Evolutionary conservation across 2,888 invertebrate genomes (phyloP), one percentile per base, ranked within the genome.

Genomic region (Hirtodrosophila duncani): DNA sequence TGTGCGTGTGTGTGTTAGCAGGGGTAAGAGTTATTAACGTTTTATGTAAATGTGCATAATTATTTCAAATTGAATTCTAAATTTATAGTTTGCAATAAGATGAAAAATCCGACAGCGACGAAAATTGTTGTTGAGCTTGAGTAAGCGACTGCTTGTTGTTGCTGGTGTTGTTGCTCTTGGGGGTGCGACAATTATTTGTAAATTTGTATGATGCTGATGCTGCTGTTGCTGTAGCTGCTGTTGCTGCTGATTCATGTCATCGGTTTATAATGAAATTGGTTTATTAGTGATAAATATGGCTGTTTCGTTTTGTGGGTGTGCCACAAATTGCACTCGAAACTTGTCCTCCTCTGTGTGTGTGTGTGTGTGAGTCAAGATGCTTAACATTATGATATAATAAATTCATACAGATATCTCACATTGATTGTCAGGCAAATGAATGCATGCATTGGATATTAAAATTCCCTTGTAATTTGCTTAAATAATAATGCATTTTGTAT

Each of bases 21-120:
- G 56, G 65, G 56, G 44, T 52, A n/a, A n/a, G 51, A 64, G 64
- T 63, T 67, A 67, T 66, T 53, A 56, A 74, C 70, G 70, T 58
- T 75, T 63, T 70, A 77, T 70, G 78, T 62, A 77, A 70, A 69
- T 78, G 52, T 67, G 71, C 75, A 71, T 71, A 71, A 71, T 79
- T 71, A 75, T 75, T 74, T 70, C 63, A 75, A 72, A 71, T 75
- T 70, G 64, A 79, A 75, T 63, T 72, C 71, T 79, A 79, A 72
- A 72, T 79, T 72, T 79, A 67, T 72, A 70, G 71, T 75, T 66
- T 56, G 67, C 71, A 70, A 70, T 78, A 79, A 74, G 67, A 65
- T 45, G 60, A 68, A 56, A 34, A 31, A 16, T 23, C 18, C 26
- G 21, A 23, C 24, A 24, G 24, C 36, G 6, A 16, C 29, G 37